Base-by-base conservation (phyloP, 1,140 invertebrate genomes). In the Apis dorsata region DNA sequence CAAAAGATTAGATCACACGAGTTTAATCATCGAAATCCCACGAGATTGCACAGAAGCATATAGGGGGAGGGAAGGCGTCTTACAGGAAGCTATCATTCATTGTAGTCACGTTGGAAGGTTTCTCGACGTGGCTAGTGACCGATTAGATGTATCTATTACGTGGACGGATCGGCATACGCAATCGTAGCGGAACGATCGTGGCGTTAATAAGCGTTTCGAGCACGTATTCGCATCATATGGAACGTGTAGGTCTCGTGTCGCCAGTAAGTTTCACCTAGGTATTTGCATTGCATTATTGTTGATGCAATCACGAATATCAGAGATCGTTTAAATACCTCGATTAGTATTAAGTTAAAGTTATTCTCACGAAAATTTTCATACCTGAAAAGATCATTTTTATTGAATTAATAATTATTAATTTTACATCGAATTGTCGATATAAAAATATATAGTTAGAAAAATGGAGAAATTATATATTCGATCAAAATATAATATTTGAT, bases 81-180 rank as follows among this genome's bases (percentile, higher is more conserved):
- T 82, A 34, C 85, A 88, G 86, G 86, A 88, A 88, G 62, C 71
- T 69, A 88, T 88, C 83, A 21, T 82, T 81, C 63, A 88, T 88
- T 87, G 80, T 72, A 82, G 86, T 88, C 86, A 87, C 86, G 86
- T 88, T 88, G 70, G 28, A 51, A 66, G 86, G 68, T 72, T 70
- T 81, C 70, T 72, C 78, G 70, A 66, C 49, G 74, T 85, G 78
- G 85, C 82, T 88, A 85, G 73, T 88, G 86, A 88, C 86, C 86
- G 86, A 87, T 81, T 88, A 79, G 70, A 88, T 75, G 79, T 85
- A 69, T 81, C 86, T 85, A 84, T 88, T 82, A 80, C 83, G 85
- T 74, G 79, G 63, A 86, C 44, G 75, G 34, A 82, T 34, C 59
- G 55, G 24, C 49, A 55, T 73, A 68, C 65, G 60, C 75, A 28